These are phyloP conservation scores for Sorex araneus DNA, from an alignment of 2,113 vertebrate genomes.

Conservation along the genomic window DNA sequence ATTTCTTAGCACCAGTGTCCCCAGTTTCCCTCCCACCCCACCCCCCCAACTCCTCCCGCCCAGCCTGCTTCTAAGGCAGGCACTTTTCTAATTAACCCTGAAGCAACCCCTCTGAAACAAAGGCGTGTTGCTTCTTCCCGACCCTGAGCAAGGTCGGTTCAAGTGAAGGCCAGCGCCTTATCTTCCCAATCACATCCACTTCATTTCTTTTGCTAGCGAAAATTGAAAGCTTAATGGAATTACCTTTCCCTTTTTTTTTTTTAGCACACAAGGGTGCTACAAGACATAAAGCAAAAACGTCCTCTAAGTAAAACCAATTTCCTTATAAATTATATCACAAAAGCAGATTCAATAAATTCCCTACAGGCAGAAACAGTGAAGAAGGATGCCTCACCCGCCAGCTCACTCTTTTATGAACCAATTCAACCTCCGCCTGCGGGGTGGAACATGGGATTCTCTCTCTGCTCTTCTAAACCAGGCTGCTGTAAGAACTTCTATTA, in stretches of 20 bases:
- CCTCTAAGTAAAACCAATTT: conserved; percentile 76
- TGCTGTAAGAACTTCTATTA: neutral
- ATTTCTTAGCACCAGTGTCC: too few relatives aligned
- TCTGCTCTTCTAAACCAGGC: neutral
- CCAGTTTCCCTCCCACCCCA: too few relatives aligned
- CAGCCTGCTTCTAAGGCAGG: too few relatives aligned
- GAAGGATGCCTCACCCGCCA: neutral
- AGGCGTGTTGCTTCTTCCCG: conserved; percentile 42
- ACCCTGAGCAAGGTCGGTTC: conserved; percentile 73
- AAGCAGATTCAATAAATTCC: conserved; percentile 67
- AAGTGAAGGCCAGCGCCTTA: conserved; percentile 49
- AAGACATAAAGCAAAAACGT: conserved; percentile 64
- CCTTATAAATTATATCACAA: conserved; percentile 71
- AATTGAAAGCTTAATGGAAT: conserved; percentile 79
- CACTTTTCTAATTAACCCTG: conserved; percentile 60
- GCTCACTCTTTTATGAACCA: conserved; percentile 25
- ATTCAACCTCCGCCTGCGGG: neutral
- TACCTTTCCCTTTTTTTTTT: conserved; percentile 46
- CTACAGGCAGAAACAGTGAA: conserved; percentile 57
- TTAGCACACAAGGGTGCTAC: conserved; percentile 59
- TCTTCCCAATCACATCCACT: conserved; percentile 72
- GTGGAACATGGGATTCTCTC: conserved; percentile 7
- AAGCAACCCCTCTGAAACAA: conserved; percentile 52
- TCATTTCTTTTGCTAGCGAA: conserved; percentile 70
- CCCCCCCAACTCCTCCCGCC: too few relatives aligned